Evolutionary conservation across 1,140 invertebrate genomes (phyloP).

Genomic region (Leptinotarsa texana): DNA sequence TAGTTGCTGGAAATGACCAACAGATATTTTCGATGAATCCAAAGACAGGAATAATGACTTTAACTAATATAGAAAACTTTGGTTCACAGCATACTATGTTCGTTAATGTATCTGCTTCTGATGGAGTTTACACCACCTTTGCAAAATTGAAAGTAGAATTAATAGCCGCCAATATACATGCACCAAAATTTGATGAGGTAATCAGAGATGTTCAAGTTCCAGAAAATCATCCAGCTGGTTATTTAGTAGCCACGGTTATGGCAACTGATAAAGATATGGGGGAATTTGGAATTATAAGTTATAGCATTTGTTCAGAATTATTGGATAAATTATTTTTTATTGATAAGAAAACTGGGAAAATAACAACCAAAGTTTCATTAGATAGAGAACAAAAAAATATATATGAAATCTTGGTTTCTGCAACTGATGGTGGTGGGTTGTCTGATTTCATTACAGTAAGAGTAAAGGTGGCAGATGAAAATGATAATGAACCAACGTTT

Average conservation of each 20-base stretch:
- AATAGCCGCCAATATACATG: conserved; percentile 76
- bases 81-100: conserved; percentile 65
- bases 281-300: conserved; percentile 77
- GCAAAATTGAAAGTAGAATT: conserved; percentile 79
- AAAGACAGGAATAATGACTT: conserved; percentile 66
- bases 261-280: conserved; percentile 83
- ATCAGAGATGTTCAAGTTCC: conserved; percentile 60
- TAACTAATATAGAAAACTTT: conserved; percentile 71
- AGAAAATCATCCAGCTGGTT: conserved; percentile 81
- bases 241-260: conserved; percentile 71
- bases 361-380: conserved; percentile 74
- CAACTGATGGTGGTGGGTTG: conserved; percentile 83
- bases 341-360: conserved; percentile 76
- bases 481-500: conserved; percentile 87
- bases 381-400: conserved; percentile 77
- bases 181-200: conserved; percentile 76
- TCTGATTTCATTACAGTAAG: conserved; percentile 78
- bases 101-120: conserved; percentile 87
- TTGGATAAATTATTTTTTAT: conserved; percentile 79
- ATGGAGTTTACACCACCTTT: conserved; percentile 88
- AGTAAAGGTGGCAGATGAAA: conserved; percentile 80
- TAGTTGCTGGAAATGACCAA: conserved; percentile 81
- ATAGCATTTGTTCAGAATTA: conserved; percentile 79
- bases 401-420: conserved; percentile 81
- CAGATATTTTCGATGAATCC: conserved; percentile 83